Evolutionary conservation across 1,140 invertebrate genomes (phyloP).

Genomic region (Bombus huntii): DNA sequence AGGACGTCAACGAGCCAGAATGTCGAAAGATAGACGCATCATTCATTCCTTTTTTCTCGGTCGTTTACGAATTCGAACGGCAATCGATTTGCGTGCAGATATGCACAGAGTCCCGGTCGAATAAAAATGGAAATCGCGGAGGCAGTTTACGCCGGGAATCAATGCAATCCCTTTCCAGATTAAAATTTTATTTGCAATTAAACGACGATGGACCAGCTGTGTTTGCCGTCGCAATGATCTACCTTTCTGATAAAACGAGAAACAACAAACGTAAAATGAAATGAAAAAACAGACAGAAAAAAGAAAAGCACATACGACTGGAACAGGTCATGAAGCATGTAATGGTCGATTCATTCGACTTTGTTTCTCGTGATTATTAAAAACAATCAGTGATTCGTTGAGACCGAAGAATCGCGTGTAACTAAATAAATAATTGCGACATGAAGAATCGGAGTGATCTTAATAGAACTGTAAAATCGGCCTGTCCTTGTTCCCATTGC

Average conservation of each 20-base stretch:
- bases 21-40: not conserved
- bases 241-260: not conserved
- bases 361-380: not conserved
- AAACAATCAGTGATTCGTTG: not conserved
- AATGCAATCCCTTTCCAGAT: constrained; percentile 24
- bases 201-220: constrained; percentile 4
- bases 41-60: not conserved
- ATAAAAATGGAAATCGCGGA: constrained; percentile 48
- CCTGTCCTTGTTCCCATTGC: not conserved
- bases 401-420: not conserved
- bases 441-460: not conserved
- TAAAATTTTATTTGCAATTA: constrained; percentile 50
- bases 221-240: not conserved
- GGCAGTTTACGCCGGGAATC: constrained; percentile 43
- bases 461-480: not conserved
- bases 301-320: not conserved
- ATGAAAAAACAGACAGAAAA: too few species aligned
- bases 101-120: not conserved
- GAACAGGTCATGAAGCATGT: not conserved
- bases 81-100: constrained; percentile 26
- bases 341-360: not conserved
- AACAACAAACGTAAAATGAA: not conserved
- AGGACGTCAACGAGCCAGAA: not conserved
- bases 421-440: constrained; percentile 12
- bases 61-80: constrained; percentile 3